Evolutionary conservation across 2,797 vertebrate species (phyloP).

Genomic region (Micromesistius poutassou): DNA sequence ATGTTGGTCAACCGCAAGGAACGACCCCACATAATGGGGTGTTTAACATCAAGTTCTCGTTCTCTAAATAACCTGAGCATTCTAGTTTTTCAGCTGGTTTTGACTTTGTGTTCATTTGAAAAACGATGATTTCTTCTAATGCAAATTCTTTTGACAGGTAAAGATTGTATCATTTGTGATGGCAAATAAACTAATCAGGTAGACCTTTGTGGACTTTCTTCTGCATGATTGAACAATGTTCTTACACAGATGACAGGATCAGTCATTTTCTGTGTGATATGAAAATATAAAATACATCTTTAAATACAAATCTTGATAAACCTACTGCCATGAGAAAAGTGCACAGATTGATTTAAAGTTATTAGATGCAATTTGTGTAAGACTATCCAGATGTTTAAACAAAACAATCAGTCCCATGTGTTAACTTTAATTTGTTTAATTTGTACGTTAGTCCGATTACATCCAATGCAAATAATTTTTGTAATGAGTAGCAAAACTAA

Average conservation of each 20-base stretch:
- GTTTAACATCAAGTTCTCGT: neutral
- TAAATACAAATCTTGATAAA: too few relatives aligned
- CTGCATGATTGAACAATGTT: neutral
- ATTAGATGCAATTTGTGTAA: too few relatives aligned
- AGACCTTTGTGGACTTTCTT: neutral
- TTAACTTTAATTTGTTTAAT: too few relatives aligned
- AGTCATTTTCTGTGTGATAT: neutral
- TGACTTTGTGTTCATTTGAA: slow-evolving; percentile 23
- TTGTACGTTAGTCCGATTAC: too few relatives aligned
- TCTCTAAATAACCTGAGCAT: neutral
- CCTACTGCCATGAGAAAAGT: too few relatives aligned
- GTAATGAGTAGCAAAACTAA: too few relatives aligned
- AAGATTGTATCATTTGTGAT: slow-evolving; percentile 39
- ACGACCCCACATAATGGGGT: neutral
- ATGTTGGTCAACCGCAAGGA: neutral
- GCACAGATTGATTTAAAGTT: too few relatives aligned
- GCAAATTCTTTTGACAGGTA: slow-evolving; percentile 52
- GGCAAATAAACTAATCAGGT: slow-evolving; percentile 47
- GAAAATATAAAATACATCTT: neutral
- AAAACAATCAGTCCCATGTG: too few relatives aligned
- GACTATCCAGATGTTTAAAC: too few relatives aligned
- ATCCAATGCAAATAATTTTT: too few relatives aligned
- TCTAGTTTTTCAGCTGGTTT: neutral
- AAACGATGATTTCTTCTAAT: slow-evolving; percentile 43
- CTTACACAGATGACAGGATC: neutral